Conservation (phyloP, 1,140 invertebrate species). For the Pseudobourletiella spinata region DNA sequence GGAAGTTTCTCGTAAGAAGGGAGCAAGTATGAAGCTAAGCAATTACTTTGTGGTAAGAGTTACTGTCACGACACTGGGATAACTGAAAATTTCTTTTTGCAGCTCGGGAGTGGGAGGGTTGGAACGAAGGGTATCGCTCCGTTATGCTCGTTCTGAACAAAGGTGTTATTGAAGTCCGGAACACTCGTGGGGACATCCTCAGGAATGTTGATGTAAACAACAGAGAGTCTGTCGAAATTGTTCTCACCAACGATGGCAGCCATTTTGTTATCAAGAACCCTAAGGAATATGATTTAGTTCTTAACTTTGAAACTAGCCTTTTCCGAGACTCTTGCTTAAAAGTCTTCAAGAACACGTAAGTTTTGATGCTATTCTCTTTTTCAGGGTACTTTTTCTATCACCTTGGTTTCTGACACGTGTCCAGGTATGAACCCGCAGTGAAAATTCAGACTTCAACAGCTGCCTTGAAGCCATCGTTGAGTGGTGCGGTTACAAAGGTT, state of each 20-base stretch:
- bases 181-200: constrained; percentile 39
- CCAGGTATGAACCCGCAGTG: no score
- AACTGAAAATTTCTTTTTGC: not conserved
- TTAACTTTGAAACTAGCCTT: constrained; percentile 25
- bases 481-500: constrained; percentile 43
- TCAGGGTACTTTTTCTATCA: not conserved
- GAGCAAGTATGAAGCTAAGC: not conserved
- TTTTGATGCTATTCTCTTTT: no score
- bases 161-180: constrained; percentile 37
- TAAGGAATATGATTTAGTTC: constrained; percentile 52
- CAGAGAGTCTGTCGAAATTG: constrained; percentile 31
- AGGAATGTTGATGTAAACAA: constrained; percentile 40
- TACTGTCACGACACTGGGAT: not conserved
- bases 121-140: constrained; percentile 39
- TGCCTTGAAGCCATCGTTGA: constrained; percentile 39
- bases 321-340: constrained; percentile 17
- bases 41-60: not conserved
- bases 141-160: constrained; percentile 43
- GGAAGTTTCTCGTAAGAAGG: no score
- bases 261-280: constrained; percentile 47
- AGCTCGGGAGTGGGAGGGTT: constrained; percentile 46
- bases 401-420: not conserved
- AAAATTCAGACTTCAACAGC: no score
- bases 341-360: constrained; percentile 14
- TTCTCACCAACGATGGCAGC: constrained; percentile 42